These are phyloP conservation scores for Burhinus oedicnemus DNA, from an alignment of 2,113 vertebrate species.

Conservation along the genomic window DNA sequence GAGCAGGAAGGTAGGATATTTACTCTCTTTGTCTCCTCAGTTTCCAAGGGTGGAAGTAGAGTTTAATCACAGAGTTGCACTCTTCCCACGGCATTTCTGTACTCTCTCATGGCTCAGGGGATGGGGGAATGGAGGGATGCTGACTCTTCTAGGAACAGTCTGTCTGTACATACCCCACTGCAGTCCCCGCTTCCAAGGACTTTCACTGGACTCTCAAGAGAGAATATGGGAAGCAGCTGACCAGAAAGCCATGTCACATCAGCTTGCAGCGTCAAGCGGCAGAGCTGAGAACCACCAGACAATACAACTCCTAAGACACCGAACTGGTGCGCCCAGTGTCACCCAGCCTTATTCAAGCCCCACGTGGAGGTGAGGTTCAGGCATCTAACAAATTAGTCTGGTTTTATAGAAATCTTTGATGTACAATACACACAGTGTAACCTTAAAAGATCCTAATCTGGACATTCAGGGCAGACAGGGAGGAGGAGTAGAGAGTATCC, in stretches of 20 bases:
- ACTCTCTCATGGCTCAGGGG: background rate
- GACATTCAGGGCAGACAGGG: background rate
- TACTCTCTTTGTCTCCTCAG: background rate
- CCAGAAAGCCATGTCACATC: background rate
- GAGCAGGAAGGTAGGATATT: background rate
- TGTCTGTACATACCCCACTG: rapidly evolving
- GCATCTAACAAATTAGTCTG: background rate
- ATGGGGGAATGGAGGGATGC: background rate
- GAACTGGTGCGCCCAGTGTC: rapidly evolving
- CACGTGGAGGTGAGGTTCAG: background rate
- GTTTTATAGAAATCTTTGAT: background rate
- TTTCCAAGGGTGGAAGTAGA: background rate
- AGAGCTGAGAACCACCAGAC: background rate
- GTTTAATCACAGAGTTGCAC: background rate
- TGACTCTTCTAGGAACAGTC: background rate
- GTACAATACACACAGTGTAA: background rate
- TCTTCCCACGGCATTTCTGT: background rate
- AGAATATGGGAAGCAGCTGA: background rate
- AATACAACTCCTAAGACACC: background rate
- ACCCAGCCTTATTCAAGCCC: background rate
- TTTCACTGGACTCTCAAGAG: background rate
- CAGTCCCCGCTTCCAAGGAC: background rate
- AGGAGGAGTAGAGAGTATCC: background rate
- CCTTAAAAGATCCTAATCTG: background rate
- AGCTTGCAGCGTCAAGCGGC: background rate